Percentiles rank a stretch among this genome's conserved stretches.
These are phyloP conservation scores for Crocodylus rhombifer DNA, from an alignment of 2,797 vertebrate genomes.

Conservation along the genomic window DNA sequence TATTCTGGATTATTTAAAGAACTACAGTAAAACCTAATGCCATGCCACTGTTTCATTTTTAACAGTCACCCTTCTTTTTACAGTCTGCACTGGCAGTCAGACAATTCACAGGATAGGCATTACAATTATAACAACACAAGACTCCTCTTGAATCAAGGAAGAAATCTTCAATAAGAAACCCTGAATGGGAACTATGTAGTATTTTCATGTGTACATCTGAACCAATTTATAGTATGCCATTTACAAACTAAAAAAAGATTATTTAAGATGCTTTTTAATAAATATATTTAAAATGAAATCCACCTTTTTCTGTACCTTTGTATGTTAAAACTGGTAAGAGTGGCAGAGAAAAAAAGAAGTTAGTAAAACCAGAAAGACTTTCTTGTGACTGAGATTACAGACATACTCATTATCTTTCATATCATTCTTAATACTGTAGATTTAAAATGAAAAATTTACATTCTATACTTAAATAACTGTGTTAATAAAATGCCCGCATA, in stretches of 20 bases:
- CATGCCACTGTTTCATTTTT: not conserved
- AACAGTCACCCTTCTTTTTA: not conserved
- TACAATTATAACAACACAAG: not conserved
- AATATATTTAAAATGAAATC: not conserved
- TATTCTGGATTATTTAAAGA: not conserved
- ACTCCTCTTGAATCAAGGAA: not conserved
- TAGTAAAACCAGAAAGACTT: not conserved
- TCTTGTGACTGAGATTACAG: not conserved
- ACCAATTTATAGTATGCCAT: not conserved
- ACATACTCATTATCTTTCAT: not conserved
- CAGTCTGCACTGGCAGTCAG: not conserved
- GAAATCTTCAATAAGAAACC: not conserved
- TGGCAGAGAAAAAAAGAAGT: not conserved
- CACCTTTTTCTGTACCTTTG: not conserved
- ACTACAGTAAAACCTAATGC: not conserved
- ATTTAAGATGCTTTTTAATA: not conserved
- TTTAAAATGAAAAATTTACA: not conserved
- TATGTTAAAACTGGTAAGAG: not conserved
- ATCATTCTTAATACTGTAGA: not conserved
- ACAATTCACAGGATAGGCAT: accelerated
- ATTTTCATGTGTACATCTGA: not conserved
- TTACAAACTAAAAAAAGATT: not conserved
- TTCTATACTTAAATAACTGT: not conserved
- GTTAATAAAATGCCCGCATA: not conserved
- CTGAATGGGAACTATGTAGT: not conserved